Percentiles rank a stretch among this genome's conserved stretches.
Conservation (phyloP, 2,797 vertebrate species). For the Falco cherrug region DNA sequence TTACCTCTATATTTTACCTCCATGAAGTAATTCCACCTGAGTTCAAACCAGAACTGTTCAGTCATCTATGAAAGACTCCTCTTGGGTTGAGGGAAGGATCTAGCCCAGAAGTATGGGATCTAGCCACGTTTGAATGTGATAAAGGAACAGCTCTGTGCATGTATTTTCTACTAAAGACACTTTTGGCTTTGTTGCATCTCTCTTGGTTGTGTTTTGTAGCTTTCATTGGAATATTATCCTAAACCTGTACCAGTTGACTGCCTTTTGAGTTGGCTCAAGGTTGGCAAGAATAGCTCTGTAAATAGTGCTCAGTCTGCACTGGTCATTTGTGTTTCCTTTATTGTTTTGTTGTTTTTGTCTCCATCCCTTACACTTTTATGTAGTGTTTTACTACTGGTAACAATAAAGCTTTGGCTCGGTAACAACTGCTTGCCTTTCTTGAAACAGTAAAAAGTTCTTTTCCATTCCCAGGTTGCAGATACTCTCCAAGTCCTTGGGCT, state of each 20-base stretch:
- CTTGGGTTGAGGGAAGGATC: background rate
- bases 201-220: background rate
- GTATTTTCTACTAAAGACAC: background rate
- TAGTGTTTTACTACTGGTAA: conserved; percentile 26
- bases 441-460: background rate
- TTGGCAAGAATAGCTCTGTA: background rate
- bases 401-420: conserved; percentile 54
- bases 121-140: background rate
- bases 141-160: background rate
- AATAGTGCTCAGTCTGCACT: background rate
- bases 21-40: background rate
- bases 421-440: background rate
- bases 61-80: background rate
- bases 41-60: fast-evolving
- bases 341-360: background rate
- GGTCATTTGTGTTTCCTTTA: background rate
- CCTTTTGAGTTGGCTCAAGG: background rate
- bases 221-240: background rate
- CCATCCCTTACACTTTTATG: background rate
- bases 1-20: background rate
- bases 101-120: background rate
- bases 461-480: background rate
- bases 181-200: background rate
- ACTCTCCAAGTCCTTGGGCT: background rate
- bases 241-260: background rate